phyloP scores from a whole-genome alignment of 2,888 invertebrate species.

The Latrodectus hesperus region DNA sequence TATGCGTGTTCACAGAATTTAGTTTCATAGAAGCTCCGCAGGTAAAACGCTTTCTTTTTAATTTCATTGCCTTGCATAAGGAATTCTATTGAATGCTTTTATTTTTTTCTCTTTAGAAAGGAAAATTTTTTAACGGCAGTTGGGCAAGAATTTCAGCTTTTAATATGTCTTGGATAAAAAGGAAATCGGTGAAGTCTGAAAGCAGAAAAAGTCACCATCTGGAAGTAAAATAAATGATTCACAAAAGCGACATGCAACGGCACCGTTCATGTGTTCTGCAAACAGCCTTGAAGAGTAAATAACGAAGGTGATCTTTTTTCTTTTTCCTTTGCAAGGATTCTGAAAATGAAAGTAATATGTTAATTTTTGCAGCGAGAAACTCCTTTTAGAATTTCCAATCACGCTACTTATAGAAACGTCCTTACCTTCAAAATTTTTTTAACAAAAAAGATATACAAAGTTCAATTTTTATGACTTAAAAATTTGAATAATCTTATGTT shows the following conservation, averaged over 20 bases:
- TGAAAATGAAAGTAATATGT: background rate
- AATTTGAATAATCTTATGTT: no score
- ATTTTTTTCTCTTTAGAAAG: background rate
- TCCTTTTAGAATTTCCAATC: background rate
- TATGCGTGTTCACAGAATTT: no score
- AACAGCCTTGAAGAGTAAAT: background rate
- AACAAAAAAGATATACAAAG: no score
- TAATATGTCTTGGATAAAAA: background rate
- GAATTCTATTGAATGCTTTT: no score
- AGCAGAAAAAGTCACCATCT: conserved; percentile 29
- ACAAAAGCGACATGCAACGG: background rate
- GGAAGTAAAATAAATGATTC: conserved; percentile 12
- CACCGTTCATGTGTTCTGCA: no score
- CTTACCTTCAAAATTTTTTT: background rate
- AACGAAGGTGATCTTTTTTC: background rate
- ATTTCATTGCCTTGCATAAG: no score
- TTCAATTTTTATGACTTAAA: no score
- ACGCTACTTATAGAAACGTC: background rate
- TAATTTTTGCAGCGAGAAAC: background rate
- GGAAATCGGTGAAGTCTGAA: background rate
- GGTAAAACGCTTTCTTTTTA: no score
- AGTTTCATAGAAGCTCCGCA: no score
- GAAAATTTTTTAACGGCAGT: conserved; percentile 22
- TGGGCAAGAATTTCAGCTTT: conserved; percentile 39
- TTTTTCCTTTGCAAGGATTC: background rate